A percentile compares a stretch with the other conserved stretches of the same genome.
phyloP scores from a whole-genome alignment of 2,797 vertebrate genomes.

The Hafferia zeledoni region DNA sequence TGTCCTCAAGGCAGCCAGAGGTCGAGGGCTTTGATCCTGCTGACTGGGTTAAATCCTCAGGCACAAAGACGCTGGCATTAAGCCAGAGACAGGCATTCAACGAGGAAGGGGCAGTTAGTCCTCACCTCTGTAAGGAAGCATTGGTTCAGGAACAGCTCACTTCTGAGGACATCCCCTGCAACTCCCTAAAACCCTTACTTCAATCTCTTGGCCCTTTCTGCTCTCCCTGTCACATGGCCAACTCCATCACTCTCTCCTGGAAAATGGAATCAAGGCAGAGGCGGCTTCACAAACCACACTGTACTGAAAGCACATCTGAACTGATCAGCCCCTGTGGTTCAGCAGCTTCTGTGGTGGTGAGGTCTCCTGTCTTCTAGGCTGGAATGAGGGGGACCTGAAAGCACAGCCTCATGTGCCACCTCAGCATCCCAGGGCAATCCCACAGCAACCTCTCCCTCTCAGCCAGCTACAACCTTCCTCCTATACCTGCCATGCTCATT shows the following conservation, averaged over 20 bases:
- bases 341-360: not conserved
- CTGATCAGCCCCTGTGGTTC: not conserved
- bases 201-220: not conserved
- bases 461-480: not conserved
- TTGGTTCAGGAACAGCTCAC: not conserved
- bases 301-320: not conserved
- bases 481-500: not conserved
- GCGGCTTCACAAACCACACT: not conserved
- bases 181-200: not conserved
- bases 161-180: not conserved
- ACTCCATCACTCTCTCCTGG: not conserved
- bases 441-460: not conserved
- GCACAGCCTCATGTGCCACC: accelerated
- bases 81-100: too few relatives aligned
- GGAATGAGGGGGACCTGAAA: accelerated
- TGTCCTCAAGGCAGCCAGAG: not conserved
- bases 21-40: accelerated
- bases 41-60: not conserved
- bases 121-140: accelerated
- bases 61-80: not conserved
- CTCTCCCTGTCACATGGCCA: not conserved
- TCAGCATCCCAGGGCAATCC: not conserved
- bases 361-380: not conserved
- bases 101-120: not conserved
- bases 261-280: not conserved